Base-by-base conservation (phyloP, 2,888 invertebrate genomes). In the Tenodera sinensis region DNA sequence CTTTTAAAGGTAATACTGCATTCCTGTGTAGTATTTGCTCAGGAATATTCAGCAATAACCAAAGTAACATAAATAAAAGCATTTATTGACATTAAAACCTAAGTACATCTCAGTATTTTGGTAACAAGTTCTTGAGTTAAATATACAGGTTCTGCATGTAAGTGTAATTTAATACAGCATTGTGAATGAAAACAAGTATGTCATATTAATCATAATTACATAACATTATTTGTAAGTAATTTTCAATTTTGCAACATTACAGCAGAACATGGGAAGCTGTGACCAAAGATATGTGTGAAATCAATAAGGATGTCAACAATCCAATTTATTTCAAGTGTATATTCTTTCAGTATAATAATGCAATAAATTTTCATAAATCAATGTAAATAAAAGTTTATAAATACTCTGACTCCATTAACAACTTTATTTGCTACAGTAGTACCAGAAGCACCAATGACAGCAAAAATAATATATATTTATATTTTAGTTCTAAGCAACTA, bases 11-110 rank as follows among this genome's bases (percentile, higher is more conserved):
- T 2, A 54, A 54, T 54, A 15, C 54, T 54, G 4, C 54, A 54
- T 15, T 8, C 2, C 54, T 54, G 20, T 15, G 20, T 54, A 54
- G 54, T 15, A 20, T 4, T 20, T 20, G 20, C 25, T 71, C 15
- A 20, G 25, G 20, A 14, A 6, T 71, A 15, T 71, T 71, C 6
- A 71, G 15, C 54, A 71, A 20, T 15, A 71, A 71, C 20, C 54
- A 71, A 25, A 71, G 54, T 87, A 87, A 89, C 89, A 89, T 83
- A 89, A 89, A 89, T 89, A 89, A 28, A 89, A 89, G 89, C 89
- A 89, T 89, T 89, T 89, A 89, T 89, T 89, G 89, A 89, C 87
- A 87, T 28, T 85, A 85, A 89, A 89, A 85, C 89, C 86, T 89
- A 89, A 89, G 87, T 89, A 89, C 89, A 86, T 87, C 28, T 42